Base-by-base conservation (phyloP, 1,140 invertebrate genomes). In the Tetramorium parvispinum region DNA sequence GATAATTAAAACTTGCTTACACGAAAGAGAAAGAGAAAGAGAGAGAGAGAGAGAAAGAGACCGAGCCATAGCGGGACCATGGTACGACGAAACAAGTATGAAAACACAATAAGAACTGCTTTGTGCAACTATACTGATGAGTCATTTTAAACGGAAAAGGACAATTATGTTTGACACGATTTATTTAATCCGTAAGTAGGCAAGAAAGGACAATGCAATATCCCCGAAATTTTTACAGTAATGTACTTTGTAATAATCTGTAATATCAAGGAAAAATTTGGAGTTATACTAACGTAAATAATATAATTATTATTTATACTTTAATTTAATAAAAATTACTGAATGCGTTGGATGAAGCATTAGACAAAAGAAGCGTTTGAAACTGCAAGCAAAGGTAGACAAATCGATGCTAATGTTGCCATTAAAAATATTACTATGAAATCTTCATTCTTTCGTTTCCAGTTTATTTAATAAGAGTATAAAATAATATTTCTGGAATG, bases 1-100 rank as follows among this genome's bases (percentile, higher is more conserved):
- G 21, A 49, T 75, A 75, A 83, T 75, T 83, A 75, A 83, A 73
- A 82, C 13, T 73, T 40, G 24, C 24, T 71, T 27, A 13, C 24
- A 13, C 43, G 55, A 61, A 10, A 13, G 7, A 18, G 43, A 70
- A 8, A 66, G 4, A 32, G 32, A 40, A 1, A 40, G 21, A 21
- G n/a, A 13, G 37, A 68, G 10, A 53, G 51, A 53, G 51, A 53
- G 51, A 53, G n/a, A 55, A n/a, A 55, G 63, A 66, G 37, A 43
- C 11, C 43, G 57, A 46, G 11, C 55, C 10, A 32, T 27, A 43
- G 16, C 6, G 21, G 51, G 32, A 82, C 78, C 55, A 82, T 71
- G 21, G 16, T 27, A 70, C 27, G 18, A 8, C 24, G 18, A 46
- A 49, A 18, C 11, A 37, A 5, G n/a, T 40, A 49, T 13, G 37